Conservation (phyloP, 2,797 vertebrate genomes). For the Bradypodion pumilum region DNA sequence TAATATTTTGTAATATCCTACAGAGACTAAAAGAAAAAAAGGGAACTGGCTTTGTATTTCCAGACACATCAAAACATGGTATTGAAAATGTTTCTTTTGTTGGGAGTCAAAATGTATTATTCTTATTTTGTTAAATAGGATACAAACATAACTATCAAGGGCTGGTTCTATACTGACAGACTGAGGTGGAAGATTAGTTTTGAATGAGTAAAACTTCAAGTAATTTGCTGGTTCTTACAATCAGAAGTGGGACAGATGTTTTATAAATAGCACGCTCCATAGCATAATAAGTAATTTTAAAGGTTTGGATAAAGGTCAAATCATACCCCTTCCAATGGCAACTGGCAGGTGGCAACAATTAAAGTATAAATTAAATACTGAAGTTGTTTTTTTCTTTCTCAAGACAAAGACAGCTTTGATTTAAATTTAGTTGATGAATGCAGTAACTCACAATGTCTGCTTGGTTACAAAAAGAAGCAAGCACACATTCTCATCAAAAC, state of each 20-base stretch:
- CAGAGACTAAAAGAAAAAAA: slow-evolving; percentile 49
- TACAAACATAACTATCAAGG: slow-evolving; percentile 48
- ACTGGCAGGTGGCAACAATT: slow-evolving; percentile 38
- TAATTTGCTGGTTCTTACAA: slow-evolving; percentile 60
- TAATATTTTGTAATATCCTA: slow-evolving; percentile 61
- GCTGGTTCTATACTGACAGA: slow-evolving; percentile 38
- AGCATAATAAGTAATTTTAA: slow-evolving; percentile 38
- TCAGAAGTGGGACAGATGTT: slow-evolving; percentile 56
- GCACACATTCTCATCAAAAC: slow-evolving; percentile 15
- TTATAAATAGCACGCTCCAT: slow-evolving; percentile 46
- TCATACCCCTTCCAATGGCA: slow-evolving; percentile 43
- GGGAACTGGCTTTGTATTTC: slow-evolving; percentile 18
- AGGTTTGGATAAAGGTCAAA: slow-evolving; percentile 49
- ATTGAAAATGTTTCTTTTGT: slow-evolving; percentile 66
- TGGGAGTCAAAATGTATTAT: slow-evolving; percentile 46
- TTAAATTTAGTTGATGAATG: slow-evolving; percentile 38
- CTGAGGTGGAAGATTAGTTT: slow-evolving; percentile 56
- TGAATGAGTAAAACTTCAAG: slow-evolving; percentile 63
- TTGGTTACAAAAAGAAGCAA: slow-evolving; percentile 40
- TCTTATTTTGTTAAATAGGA: slow-evolving; percentile 46
- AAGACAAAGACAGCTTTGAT: slow-evolving; percentile 28
- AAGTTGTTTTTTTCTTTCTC: slow-evolving; percentile 9
- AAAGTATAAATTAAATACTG: slow-evolving; percentile 46
- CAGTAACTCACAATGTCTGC: not conserved
- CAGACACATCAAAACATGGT: slow-evolving; percentile 45